Base-by-base conservation (phyloP, 2,888 invertebrate genomes). In the Nymphalis c-album region DNA sequence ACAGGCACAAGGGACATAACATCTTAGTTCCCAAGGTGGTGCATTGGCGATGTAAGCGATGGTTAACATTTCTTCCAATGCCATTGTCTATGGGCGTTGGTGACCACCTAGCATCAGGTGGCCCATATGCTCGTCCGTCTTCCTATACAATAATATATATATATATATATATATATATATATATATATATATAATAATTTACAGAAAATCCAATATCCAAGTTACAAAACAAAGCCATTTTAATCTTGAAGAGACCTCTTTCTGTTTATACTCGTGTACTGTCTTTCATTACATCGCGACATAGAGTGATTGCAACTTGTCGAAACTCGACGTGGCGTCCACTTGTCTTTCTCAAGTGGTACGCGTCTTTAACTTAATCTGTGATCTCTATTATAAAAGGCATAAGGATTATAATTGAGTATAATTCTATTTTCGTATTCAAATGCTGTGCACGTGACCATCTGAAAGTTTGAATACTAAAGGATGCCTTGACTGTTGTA, bases 251-350 rank as follows among this genome's bases (percentile, higher is more conserved):
- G 47, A 48, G 61, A 40, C 20, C 35, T 50, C 48, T 31, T 62
- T 50, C 45, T 57, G 45, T 58, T 58, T 62, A 45, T 51, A 40
- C 50, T 26, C 26, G 40, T 58, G 40, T 45, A 40, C 40, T 50
- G 46, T 58, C 45, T 62, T 67, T 51, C 26, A 67, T 67, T 58
- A 62, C 48, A 62, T 31, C 40, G 18, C 46, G 67, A 62, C 62
- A n/a, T 58, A 59, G 67, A 67, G 20, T 45, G 67, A 67, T 67
- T 48, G 66, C 40, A 58, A 58, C 57, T 67, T 57, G 61, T 67
- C 61, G 48, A 48, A 61, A 67, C 58, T 67, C 48, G 57, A 50
- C 18, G 61, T 46, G 62, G 46, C 20, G 46, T 35, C 60, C 7
- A 31, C 53, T 53, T 60, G 60, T 60, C 46, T 65, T 46, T 35